phyloP scores from a whole-genome alignment of 2,797 vertebrate species.

The Muscicapa striata region DNA sequence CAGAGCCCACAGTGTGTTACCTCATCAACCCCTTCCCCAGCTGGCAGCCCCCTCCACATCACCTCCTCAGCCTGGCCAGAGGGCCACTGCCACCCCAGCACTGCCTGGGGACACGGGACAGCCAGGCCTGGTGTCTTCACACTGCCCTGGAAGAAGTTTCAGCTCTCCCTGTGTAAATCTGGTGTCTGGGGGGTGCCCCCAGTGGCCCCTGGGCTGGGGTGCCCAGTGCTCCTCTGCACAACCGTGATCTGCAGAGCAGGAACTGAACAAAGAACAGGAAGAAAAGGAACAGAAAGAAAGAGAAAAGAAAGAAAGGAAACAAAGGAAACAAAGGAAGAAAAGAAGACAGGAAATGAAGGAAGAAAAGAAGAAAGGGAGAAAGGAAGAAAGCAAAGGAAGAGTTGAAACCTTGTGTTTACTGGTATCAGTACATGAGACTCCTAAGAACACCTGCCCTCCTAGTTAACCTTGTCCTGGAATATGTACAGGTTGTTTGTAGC shows the following conservation, averaged over 20 bases:
- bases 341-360: slow-evolving; percentile 37
- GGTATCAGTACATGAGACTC: slow-evolving; percentile 74
- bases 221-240: slow-evolving; percentile 35
- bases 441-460: slow-evolving; percentile 77
- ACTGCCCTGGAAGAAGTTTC: neutral
- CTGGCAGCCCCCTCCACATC: neutral
- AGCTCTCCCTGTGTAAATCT: neutral
- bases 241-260: slow-evolving; percentile 55
- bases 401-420: slow-evolving; percentile 75
- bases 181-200: neutral
- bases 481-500: slow-evolving; percentile 99
- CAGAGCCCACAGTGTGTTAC: neutral
- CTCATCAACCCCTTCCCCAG: neutral
- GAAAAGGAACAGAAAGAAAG: neutral
- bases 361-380: neutral
- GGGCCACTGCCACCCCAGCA: slow-evolving; percentile 49
- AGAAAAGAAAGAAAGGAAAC: slow-evolving; percentile 6
- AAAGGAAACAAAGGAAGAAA: neutral
- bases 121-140: slow-evolving; percentile 21
- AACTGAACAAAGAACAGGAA: slow-evolving; percentile 51
- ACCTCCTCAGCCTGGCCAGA: neutral
- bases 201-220: neutral
- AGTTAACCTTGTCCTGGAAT: slow-evolving; percentile 99
- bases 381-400: slow-evolving; percentile 67
- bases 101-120: slow-evolving; percentile 8